Evolutionary conservation across 2,888 invertebrate genomes (phyloP).

Genomic region (Ochlodes sylvanus): DNA sequence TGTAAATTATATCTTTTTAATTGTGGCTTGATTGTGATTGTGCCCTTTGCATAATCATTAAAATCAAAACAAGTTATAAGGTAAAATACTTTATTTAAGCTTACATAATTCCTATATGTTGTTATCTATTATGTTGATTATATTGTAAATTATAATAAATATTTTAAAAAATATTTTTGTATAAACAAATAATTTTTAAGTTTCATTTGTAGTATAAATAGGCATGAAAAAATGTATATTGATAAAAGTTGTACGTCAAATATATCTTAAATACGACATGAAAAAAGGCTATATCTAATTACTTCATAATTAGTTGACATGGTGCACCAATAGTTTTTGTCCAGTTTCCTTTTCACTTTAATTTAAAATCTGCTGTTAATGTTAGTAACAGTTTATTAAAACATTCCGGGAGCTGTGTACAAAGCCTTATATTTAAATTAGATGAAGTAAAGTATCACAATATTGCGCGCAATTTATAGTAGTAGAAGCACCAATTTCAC

Average conservation of each 20-base stretch:
- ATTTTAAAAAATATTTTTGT: constrained; percentile 59
- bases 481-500: constrained; percentile 70
- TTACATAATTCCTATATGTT: constrained; percentile 69
- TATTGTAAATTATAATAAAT: constrained; percentile 68
- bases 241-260: constrained; percentile 16
- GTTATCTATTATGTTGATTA: constrained; percentile 51
- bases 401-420: constrained; percentile 85
- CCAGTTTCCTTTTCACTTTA: constrained; percentile 45
- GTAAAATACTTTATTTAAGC: constrained; percentile 84
- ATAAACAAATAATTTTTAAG: constrained; percentile 39
- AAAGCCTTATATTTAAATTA: constrained; percentile 75
- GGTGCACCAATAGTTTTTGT: constrained; percentile 51
- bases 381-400: constrained; percentile 81
- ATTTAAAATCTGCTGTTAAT: constrained; percentile 61
- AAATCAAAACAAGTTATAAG: constrained; percentile 53
- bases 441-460: constrained; percentile 72
- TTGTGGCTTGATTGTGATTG: no score
- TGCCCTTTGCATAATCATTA: neutral
- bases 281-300: neutral
- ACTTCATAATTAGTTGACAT: constrained; percentile 33
- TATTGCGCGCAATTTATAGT: constrained; percentile 69
- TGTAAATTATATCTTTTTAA: no score
- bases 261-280: constrained; percentile 15
- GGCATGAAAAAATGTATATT: constrained; percentile 16
- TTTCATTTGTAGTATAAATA: constrained; percentile 35